These are phyloP conservation scores for Clavelina lepadiformis DNA, from an alignment of 23 tunicate genomes.

Conservation along the genomic window DNA sequence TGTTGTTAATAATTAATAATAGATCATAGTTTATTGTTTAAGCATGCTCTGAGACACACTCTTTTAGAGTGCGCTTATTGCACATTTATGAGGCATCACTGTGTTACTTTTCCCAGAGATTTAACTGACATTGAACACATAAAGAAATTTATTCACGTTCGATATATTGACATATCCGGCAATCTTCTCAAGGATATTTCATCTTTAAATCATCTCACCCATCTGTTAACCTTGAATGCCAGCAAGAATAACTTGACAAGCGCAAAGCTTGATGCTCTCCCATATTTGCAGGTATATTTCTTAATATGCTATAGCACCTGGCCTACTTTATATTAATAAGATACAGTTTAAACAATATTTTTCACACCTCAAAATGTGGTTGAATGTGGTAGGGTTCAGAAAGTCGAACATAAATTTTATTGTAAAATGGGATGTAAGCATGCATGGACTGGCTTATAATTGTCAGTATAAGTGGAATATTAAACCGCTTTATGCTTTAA, in stretches of 20 bases:
- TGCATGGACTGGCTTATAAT: background rate
- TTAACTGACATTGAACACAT: constrained; percentile 60
- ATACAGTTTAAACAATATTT: no score
- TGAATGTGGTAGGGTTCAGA: no score
- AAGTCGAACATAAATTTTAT: no score
- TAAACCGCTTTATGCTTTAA: background rate
- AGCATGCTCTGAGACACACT: no score
- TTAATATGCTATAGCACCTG: no score
- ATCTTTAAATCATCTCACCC: constrained; percentile 54
- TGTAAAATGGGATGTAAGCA: no score
- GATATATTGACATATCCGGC: constrained; percentile 77
- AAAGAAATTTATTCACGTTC: constrained; percentile 70
- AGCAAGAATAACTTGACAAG: constrained; percentile 72
- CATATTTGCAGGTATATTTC: constrained; percentile 64
- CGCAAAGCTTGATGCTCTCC: constrained; percentile 49
- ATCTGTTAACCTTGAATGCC: constrained; percentile 63
- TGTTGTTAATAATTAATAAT: no score
- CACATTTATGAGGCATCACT: no score
- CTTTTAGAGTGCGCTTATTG: no score
- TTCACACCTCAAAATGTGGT: no score
- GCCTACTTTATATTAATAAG: no score
- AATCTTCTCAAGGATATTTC: constrained; percentile 62
- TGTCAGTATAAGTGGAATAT: background rate
- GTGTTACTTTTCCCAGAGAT: constrained; percentile 69
- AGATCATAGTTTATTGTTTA: no score